phyloP scores from a whole-genome alignment of 2,888 invertebrate species.

The Ennomos fuscantarius region DNA sequence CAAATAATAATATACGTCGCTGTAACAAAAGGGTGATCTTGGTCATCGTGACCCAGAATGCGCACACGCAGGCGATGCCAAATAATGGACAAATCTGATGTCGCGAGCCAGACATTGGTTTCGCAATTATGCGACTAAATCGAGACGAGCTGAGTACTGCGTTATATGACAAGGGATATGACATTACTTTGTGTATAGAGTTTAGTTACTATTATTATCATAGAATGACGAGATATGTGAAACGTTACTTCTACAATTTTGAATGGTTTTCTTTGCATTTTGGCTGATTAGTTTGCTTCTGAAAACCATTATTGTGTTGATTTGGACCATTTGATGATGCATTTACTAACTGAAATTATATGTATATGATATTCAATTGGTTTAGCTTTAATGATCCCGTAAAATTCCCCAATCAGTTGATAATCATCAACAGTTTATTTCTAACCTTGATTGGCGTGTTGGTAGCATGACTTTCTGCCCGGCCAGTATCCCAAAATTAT shows the following conservation, averaged over 20 bases:
- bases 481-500: conserved; percentile 54
- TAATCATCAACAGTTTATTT: conserved; percentile 20
- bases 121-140: conserved; percentile 77
- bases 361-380: no score
- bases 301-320: no score
- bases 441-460: conserved; percentile 26
- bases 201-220: no score
- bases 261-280: no score
- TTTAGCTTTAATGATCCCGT: conserved; percentile 11
- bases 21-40: conserved; percentile 63
- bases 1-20: conserved; percentile 34
- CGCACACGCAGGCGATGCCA: conserved; percentile 67
- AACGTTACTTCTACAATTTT: no score
- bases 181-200: no score
- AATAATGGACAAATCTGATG: conserved; percentile 79
- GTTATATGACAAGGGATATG: no score
- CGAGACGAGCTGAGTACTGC: conserved; percentile 39
- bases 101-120: conserved; percentile 65
- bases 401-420: conserved; percentile 7
- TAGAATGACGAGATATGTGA: no score
- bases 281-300: no score
- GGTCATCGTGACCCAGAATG: conserved; percentile 78
- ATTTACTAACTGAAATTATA: no score
- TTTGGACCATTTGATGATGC: no score
- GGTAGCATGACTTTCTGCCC: conserved; percentile 21